phyloP scores from a whole-genome alignment of 2,888 invertebrate species.

The Drosophila austrosaltans region DNA sequence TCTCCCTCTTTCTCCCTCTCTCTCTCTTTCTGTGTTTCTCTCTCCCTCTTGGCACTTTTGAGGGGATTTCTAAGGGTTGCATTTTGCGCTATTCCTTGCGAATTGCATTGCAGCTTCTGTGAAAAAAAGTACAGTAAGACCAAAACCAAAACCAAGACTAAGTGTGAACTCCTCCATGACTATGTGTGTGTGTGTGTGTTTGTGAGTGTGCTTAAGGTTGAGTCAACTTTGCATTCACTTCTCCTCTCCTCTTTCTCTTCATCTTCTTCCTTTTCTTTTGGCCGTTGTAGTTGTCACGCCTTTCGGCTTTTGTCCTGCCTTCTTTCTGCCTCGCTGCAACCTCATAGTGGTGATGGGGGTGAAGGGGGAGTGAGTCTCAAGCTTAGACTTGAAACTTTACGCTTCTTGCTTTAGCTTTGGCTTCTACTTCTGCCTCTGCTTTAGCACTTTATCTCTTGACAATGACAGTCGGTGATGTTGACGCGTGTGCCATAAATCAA shows the following conservation, averaged over 20 bases:
- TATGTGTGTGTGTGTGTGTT: slow-evolving; percentile 7
- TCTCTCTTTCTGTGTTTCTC: slow-evolving; percentile 19
- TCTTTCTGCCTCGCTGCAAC: slow-evolving; percentile 18
- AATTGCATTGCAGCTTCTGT: slow-evolving; percentile 55
- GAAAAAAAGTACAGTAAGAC: slow-evolving; percentile 56
- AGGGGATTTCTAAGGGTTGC: slow-evolving; percentile 36
- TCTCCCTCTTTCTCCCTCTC: slow-evolving; percentile 3
- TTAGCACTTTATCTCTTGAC: slow-evolving; percentile 42
- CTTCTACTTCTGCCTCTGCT: not conserved
- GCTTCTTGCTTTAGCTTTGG: slow-evolving; percentile 14
- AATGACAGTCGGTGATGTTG: not conserved
- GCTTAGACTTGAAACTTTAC: slow-evolving; percentile 16
- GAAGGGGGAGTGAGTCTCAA: not conserved
- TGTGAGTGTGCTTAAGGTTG: slow-evolving; percentile 62
- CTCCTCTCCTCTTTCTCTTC: slow-evolving; percentile 17
- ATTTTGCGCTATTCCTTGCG: slow-evolving; percentile 40
- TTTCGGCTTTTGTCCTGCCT: slow-evolving; percentile 31
- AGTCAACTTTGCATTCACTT: slow-evolving; percentile 63
- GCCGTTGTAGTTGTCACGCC: slow-evolving; percentile 59
- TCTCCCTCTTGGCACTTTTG: slow-evolving; percentile 26
- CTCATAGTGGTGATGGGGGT: not conserved
- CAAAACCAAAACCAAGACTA: slow-evolving; percentile 26
- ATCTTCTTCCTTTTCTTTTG: not conserved
- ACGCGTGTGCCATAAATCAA: slow-evolving; percentile 64
- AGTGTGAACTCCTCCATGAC: slow-evolving; percentile 15